Evolutionary conservation across 92 coral and sea anemone species (phyloP), one percentile per base, ranked within the genome.

Genomic region (Porites rus): DNA sequence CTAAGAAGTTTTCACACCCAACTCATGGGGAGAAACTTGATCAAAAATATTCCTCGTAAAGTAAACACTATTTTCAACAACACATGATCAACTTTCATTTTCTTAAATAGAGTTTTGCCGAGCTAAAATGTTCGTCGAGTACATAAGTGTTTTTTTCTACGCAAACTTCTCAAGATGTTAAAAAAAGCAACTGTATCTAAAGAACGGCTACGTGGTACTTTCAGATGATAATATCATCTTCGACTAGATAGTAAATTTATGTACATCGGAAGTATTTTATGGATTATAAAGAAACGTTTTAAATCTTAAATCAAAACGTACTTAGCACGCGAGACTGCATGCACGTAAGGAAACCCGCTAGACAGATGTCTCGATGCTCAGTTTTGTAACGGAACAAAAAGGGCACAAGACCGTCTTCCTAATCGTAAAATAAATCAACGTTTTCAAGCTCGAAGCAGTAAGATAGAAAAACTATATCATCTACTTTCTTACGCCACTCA

Each of bases 201-300:
- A 74, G 25, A 73, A 63, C 87, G 65, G 77, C 70, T 66, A 67
- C 86, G 78, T 83, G 58, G 51, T 63, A 46, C 80, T 64, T 62
- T 79, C 24, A 6, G 8, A 24, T 74, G 80, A 83, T 83, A 73
- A 83, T 51, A 69, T 80, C 65, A 83, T 74, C 79, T 62, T 51
- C 46, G 87, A 74, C 80, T 73, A 83, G 73, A 63, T 50, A 72
- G 87, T 67, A 83, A 83, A 83, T 83, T 73, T 83, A 83, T 83
- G 72, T 74, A 64, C 74, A 83, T 73, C 87, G 87, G 87, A 83
- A 83, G 87, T 83, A 74, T 74, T 83, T 83, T 83, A 75, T 52
- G 76, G 63, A 83, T 50, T 83, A 60, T 64, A 83, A 65, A 73
- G 87, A 73, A 83, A 83, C 80, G 71, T 83, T 83, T 83, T 83